Conservation (phyloP, 2,113 vertebrate genomes). For the Diadophis punctatus region DNA sequence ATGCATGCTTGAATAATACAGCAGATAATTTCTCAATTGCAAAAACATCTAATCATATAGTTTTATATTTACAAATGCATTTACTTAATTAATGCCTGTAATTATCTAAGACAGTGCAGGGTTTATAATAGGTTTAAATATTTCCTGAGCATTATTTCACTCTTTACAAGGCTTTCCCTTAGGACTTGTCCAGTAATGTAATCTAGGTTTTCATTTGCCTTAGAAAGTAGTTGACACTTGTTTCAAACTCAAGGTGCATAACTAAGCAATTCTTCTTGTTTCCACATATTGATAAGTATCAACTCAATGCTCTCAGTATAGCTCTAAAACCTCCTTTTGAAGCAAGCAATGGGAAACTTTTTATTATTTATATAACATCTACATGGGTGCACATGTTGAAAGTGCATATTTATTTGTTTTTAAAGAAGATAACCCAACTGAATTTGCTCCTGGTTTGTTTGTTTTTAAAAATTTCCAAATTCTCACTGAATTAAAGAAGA, state of each 20-base stretch:
- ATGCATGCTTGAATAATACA: not conserved
- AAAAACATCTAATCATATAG: not conserved
- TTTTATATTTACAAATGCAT: not conserved
- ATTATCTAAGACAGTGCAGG: not conserved
- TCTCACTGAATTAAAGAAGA: not conserved
- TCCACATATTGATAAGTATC: not conserved
- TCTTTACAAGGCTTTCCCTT: not conserved
- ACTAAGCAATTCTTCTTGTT: not conserved
- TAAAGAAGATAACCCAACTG: not conserved
- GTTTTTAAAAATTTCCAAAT: fast-evolving
- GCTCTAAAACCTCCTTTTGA: not conserved
- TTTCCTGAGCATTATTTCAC: not conserved
- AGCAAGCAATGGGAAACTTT: not conserved
- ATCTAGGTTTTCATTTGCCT: not conserved
- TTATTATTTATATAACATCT: not conserved
- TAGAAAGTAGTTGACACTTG: not conserved
- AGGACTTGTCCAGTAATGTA: not conserved
- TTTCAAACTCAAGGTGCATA: not conserved
- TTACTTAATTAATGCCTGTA: not conserved
- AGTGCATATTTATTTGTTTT: not conserved
- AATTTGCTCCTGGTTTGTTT: fast-evolving
- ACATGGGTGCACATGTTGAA: fast-evolving
- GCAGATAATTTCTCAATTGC: not conserved
- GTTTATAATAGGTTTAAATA: not conserved
- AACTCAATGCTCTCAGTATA: not conserved